Evolutionary conservation across 2,797 vertebrate genomes (phyloP).

Genomic region (Cuniculus paca): DNA sequence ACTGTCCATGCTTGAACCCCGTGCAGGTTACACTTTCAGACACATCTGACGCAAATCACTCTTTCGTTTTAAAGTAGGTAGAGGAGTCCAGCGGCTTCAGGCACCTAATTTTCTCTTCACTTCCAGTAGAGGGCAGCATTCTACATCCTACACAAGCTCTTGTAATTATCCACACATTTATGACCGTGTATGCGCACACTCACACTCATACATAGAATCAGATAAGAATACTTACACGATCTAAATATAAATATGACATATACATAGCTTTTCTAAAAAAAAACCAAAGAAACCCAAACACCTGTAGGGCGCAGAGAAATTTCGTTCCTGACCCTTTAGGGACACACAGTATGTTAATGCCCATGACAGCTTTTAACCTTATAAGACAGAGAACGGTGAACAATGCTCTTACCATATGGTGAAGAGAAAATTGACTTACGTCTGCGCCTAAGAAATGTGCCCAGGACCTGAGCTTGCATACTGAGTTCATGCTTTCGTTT

Average conservation of each 20-base stretch:
- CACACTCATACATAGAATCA: background rate
- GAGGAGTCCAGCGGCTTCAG: background rate
- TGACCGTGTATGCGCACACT: accelerated
- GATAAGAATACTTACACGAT: background rate
- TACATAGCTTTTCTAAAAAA: background rate
- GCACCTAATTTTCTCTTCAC: background rate
- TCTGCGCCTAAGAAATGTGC: background rate
- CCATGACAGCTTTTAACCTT: background rate
- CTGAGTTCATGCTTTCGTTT: background rate
- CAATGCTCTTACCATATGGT: background rate
- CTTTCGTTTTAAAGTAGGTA: background rate
- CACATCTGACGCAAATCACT: background rate
- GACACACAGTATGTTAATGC: background rate
- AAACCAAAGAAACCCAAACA: background rate
- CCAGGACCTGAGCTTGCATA: background rate
- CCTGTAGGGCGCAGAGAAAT: background rate
- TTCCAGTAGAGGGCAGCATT: slow-evolving; percentile 70
- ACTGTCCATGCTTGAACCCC: background rate
- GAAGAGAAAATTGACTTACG: background rate
- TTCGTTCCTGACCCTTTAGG: background rate
- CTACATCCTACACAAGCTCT: background rate
- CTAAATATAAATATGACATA: slow-evolving; percentile 28
- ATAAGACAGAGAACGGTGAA: background rate
- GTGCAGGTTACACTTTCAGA: background rate
- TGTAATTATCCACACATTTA: background rate